Conservation (phyloP, 2,888 invertebrate genomes). For the Netelia melanura region DNA sequence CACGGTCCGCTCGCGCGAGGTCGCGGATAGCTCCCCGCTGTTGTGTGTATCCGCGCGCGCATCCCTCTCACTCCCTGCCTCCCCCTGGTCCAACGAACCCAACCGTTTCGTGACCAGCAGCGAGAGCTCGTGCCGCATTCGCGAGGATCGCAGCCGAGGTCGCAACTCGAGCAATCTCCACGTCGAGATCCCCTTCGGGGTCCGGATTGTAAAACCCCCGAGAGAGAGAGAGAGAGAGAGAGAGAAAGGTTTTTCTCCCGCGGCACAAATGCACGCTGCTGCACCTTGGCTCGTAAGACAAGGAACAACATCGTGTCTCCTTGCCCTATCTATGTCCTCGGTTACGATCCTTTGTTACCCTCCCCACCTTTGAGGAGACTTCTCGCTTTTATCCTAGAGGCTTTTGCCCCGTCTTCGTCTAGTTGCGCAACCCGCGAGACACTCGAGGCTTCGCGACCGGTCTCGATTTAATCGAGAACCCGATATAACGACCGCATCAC, state of each 20-base stretch:
- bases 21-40: conserved; percentile 62
- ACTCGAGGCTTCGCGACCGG: conserved; percentile 53
- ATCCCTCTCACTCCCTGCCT: neutral
- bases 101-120: conserved; percentile 44
- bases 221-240: neutral
- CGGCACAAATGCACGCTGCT: neutral
- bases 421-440: conserved; percentile 51
- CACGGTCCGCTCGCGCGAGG: conserved; percentile 63
- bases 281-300: conserved; percentile 3
- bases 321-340: neutral
- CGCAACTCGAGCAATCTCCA: conserved; percentile 63
- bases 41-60: neutral
- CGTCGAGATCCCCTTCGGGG: conserved; percentile 25
- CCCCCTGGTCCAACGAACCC: conserved; percentile 6
- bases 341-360: conserved; percentile 57
- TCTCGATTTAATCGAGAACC: conserved; percentile 60
- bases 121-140: conserved; percentile 25
- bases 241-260: conserved; percentile 1
- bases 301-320: conserved; percentile 6
- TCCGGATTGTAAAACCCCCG: conserved; percentile 31
- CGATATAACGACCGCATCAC: conserved; percentile 48
- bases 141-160: conserved; percentile 55
- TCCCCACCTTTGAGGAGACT: neutral
- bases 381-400: conserved; percentile 8
- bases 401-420: conserved; percentile 18